These are phyloP conservation scores for Monochamus saltuarius DNA, from an alignment of 1,140 invertebrate species.

Conservation along the genomic window DNA sequence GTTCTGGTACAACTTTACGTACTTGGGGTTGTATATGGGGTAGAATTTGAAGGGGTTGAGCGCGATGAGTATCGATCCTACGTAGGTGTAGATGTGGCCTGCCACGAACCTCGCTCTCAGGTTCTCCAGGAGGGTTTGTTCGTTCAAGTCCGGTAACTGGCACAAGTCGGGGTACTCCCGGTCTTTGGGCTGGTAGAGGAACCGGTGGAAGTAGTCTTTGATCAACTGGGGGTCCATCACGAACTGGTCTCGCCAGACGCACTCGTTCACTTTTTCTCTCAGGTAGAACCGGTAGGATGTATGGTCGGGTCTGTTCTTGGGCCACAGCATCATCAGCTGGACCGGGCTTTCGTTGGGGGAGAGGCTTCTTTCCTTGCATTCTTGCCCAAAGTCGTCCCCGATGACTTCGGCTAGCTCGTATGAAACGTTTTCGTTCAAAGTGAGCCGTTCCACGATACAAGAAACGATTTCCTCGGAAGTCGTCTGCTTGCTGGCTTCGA, in stretches of 20 bases:
- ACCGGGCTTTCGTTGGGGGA: slow-evolving; percentile 85
- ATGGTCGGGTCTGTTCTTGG: slow-evolving; percentile 62
- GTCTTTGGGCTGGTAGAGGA: slow-evolving; percentile 86
- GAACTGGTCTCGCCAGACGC: slow-evolving; percentile 80
- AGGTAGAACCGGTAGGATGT: slow-evolving; percentile 72
- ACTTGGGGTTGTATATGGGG: slow-evolving; percentile 97
- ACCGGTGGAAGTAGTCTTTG: slow-evolving; percentile 86
- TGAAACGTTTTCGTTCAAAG: slow-evolving; percentile 66
- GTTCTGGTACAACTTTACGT: slow-evolving; percentile 94
- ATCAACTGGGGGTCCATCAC: slow-evolving; percentile 88
- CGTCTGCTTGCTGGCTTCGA: slow-evolving; percentile 90
- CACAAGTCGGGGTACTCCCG: slow-evolving; percentile 94
- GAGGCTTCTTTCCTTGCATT: slow-evolving; percentile 90
- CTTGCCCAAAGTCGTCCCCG: slow-evolving; percentile 76
- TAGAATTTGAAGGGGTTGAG: slow-evolving; percentile 91
- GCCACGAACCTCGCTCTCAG: slow-evolving; percentile 83
- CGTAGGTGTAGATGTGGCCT: slow-evolving; percentile 95
- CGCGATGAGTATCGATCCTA: slow-evolving; percentile 93
- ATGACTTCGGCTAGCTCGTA: slow-evolving; percentile 92
- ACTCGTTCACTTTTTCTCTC: slow-evolving; percentile 76
- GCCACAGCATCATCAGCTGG: slow-evolving; percentile 91
- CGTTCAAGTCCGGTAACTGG: slow-evolving; percentile 92
- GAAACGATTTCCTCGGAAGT: slow-evolving; percentile 86
- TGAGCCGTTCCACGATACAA: slow-evolving; percentile 79
- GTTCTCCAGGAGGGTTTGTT: slow-evolving; percentile 90